phyloP scores from a whole-genome alignment of 2,113 vertebrate species.

The Odobenus rosmarus region DNA sequence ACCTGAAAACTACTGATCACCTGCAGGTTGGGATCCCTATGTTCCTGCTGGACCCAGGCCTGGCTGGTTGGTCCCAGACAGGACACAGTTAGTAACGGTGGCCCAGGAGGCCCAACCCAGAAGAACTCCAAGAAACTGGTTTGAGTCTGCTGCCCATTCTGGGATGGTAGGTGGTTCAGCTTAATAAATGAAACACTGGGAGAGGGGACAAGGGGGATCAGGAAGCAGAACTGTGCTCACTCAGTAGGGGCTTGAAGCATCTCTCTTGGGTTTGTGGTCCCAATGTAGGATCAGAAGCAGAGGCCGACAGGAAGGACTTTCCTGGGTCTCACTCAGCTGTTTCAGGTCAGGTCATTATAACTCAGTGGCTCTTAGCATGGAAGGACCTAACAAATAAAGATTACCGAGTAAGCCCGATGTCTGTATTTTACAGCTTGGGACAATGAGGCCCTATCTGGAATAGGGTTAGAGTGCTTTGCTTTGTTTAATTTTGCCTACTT shows the following conservation, averaged over 20 bases:
- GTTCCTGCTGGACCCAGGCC: background rate
- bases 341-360: background rate
- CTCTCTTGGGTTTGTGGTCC: background rate
- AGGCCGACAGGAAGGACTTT: background rate
- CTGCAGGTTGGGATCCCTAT: background rate
- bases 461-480: background rate
- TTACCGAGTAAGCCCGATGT: background rate
- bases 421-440: background rate
- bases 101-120: background rate
- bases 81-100: background rate
- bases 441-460: background rate
- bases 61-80: background rate
- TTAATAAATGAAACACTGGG: background rate
- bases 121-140: background rate
- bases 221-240: background rate
- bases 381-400: background rate
- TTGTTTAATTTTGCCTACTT: slow-evolving; percentile 2
- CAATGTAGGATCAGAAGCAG: background rate
- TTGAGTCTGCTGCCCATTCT: background rate
- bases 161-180: background rate
- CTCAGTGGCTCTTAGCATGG: background rate
- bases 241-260: background rate
- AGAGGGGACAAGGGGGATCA: background rate
- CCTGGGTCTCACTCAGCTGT: background rate
- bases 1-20: background rate